A percentile compares a stretch with the other conserved stretches of the same genome.
Evolutionary conservation across 2,797 vertebrate genomes (phyloP).

Genomic region (Spinus olivaceus): DNA sequence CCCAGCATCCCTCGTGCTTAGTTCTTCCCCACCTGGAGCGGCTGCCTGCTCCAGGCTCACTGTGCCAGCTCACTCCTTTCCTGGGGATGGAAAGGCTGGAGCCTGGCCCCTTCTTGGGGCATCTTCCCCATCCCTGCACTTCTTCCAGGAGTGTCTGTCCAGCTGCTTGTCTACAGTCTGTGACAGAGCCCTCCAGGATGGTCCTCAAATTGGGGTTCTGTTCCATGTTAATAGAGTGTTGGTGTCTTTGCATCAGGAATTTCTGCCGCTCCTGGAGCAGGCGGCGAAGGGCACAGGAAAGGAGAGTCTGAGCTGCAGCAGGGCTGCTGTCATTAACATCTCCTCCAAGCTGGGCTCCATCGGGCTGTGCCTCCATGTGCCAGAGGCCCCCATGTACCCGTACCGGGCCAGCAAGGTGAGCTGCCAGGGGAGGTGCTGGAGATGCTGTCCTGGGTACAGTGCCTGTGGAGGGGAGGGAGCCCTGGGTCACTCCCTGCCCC

Average conservation of each 20-base stretch:
- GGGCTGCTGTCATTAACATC: neutral
- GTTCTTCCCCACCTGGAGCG: neutral
- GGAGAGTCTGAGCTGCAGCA: constrained; percentile 34
- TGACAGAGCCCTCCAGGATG: neutral
- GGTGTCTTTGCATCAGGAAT: neutral
- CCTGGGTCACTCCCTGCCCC: neutral
- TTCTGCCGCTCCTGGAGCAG: constrained; percentile 19
- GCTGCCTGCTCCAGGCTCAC: neutral
- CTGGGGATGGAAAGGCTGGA: neutral
- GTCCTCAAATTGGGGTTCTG: fast-evolving
- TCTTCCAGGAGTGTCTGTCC: neutral
- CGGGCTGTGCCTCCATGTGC: neutral
- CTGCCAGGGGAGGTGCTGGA: neutral
- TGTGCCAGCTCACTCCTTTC: fast-evolving
- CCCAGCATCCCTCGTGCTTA: neutral
- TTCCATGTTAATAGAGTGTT: fast-evolving
- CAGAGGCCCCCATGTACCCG: neutral
- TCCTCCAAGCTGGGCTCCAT: constrained; percentile 44
- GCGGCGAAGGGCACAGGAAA: fast-evolving
- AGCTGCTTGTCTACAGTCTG: neutral
- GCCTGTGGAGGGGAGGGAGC: neutral
- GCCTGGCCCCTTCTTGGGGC: neutral
- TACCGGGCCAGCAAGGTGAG: constrained; percentile 52
- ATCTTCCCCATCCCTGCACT: neutral
- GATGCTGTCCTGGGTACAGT: neutral